phyloP scores from a whole-genome alignment of 2,888 invertebrate genomes.

The Acheta domesticus region DNA sequence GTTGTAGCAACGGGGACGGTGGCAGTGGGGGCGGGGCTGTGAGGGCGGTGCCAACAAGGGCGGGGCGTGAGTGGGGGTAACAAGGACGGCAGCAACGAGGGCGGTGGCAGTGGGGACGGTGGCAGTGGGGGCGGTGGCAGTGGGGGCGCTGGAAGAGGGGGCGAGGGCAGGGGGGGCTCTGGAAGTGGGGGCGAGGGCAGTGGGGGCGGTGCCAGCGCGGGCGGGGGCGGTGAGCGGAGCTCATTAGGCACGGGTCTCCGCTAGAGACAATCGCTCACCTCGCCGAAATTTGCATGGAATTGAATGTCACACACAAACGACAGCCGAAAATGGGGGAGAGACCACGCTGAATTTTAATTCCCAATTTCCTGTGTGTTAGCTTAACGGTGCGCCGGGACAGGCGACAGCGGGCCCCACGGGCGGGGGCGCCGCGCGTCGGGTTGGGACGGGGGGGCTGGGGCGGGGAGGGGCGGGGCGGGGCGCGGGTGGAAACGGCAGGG shows the following conservation, averaged over 20 bases:
- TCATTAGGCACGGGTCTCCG: not conserved
- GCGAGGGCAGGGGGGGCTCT: not conserved
- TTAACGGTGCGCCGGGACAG: not conserved
- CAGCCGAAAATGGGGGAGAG: slow-evolving; percentile 8
- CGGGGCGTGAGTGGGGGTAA: not conserved
- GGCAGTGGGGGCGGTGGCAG: not conserved
- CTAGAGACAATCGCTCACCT: slow-evolving; percentile 9
- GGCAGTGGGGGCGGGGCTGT: not conserved
- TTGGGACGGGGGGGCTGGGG: not conserved
- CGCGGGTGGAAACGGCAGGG: not conserved
- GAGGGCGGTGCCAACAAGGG: too few species aligned
- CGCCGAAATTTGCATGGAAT: slow-evolving; percentile 9
- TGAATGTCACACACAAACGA: slow-evolving; percentile 18
- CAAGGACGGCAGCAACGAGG: not conserved
- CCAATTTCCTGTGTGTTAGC: not conserved
- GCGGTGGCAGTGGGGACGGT: too few species aligned
- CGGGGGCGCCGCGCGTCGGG: not conserved
- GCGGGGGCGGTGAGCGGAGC: not conserved
- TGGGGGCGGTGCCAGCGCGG: not conserved
- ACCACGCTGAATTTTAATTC: slow-evolving; percentile 18
- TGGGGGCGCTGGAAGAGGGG: not conserved
- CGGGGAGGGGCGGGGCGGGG: not conserved
- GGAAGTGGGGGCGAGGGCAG: not conserved
- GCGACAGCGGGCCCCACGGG: not conserved
- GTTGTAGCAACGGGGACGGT: not conserved